Evolutionary conservation across 2,888 invertebrate genomes (phyloP).

Genomic region (Kryphioiulus occultus): DNA sequence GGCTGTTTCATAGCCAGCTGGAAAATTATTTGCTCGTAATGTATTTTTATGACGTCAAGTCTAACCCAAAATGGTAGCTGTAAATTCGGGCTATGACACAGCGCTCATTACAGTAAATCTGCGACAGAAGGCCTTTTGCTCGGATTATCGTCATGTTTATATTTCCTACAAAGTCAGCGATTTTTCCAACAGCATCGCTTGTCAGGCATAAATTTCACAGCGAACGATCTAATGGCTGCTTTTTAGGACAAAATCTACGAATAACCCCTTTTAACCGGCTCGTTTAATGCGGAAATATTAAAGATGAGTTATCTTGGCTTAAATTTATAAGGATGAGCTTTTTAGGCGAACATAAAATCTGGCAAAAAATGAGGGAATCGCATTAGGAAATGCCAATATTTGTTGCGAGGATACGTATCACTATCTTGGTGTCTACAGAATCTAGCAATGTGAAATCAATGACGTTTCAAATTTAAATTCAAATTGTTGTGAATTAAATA

Average conservation of each 20-base stretch:
- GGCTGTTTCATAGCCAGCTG: background rate
- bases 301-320: background rate
- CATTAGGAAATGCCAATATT: no score
- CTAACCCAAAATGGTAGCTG: background rate
- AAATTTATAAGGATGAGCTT: background rate
- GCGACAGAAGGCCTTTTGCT: background rate
- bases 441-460: no score
- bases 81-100: background rate
- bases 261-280: background rate
- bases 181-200: background rate
- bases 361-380: no score
- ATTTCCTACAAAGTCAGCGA: background rate
- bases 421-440: no score
- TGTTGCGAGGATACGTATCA: no score
- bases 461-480: no score
- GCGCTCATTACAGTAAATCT: background rate
- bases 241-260: background rate
- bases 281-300: background rate
- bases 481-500: no score
- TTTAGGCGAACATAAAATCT: no score
- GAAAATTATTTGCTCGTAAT: background rate
- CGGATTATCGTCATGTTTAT: background rate
- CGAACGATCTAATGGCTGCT: background rate
- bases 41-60: background rate
- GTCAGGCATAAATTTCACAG: background rate